Base-by-base conservation (phyloP, 1,140 invertebrate genomes). In the Orussus abietinus region DNA sequence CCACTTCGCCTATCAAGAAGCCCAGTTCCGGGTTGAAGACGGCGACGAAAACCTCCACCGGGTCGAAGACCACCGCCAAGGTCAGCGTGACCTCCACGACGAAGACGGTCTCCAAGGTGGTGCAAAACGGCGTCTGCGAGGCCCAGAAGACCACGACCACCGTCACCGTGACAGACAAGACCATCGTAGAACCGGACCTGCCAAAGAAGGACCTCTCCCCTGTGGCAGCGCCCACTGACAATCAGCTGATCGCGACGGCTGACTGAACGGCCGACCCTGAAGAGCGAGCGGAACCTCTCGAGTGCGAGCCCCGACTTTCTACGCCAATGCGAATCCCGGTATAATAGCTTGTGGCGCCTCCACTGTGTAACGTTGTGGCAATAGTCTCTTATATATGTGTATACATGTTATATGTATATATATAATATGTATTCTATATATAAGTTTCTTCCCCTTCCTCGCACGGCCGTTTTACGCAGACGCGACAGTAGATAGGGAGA, bases 1-100 rank as follows among this genome's bases (percentile, higher is more conserved):
- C 55, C 5, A 51, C 60, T 3, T 53, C 45, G 26, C 60, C 60
- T 1, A 50, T 40, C 2, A 66, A 61, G 35, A 67, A 62, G 21
- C 13, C 35, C 12, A 12, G 29, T n/a, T 14, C 41, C 9, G 30
- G 40, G 6, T 12, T 35, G 33, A 46, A 43, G 2, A 9, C 36
- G 1, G 14, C 33, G 5, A 17, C 50, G 2, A 64, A 49, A 3
- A 38, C 18, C 4, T 19, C 35, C 36, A 1, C 42, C 34, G 5
- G 34, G 6, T 25, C 43, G 13, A 55, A 53, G 52, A 41, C 55
- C 1, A 44, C 42, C 14, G 38, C 49, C 5, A 57, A 53, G 4
- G 78, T 73, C 28, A 71, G 68, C 46, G 71, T 66, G 35, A 69
- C 64, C 13, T 56, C 62, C 10, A 47, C 64, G 17, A 76, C 71